These are phyloP conservation scores for Cygnus atratus DNA, from an alignment of 2,113 vertebrate species.

Conservation along the genomic window DNA sequence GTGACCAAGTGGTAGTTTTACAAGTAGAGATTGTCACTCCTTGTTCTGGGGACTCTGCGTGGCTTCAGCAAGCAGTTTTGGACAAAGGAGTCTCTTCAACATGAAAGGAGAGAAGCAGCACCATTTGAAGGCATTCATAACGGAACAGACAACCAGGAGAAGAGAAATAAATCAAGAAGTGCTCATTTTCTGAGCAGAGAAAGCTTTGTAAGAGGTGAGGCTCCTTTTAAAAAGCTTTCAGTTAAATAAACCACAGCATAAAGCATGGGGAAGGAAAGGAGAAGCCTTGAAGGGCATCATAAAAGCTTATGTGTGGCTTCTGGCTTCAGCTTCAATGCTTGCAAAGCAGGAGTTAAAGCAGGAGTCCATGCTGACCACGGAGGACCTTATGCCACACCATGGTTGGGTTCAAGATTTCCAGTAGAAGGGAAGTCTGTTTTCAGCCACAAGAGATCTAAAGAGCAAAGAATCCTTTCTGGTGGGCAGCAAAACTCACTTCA, in stretches of 20 bases:
- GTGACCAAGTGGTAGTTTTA: neutral
- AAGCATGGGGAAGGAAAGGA: neutral
- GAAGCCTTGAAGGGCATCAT: neutral
- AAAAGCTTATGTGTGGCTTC: neutral
- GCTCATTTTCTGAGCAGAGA: neutral
- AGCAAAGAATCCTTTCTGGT: neutral
- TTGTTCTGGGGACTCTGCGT: neutral
- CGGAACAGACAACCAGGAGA: neutral
- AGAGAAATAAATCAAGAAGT: neutral
- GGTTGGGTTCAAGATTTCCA: neutral
- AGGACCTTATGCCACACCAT: neutral
- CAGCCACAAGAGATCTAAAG: neutral
- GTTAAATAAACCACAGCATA: accelerated
- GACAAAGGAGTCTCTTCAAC: neutral
- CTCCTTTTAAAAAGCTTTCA: neutral
- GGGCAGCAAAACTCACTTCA: neutral
- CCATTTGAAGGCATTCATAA: neutral
- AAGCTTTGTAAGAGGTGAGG: neutral
- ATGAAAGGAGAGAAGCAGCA: neutral
- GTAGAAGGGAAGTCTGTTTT: neutral
- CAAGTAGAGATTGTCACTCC: neutral
- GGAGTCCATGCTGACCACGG: neutral
- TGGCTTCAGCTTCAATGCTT: neutral
- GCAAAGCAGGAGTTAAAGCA: neutral
- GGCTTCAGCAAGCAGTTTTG: neutral